phyloP scores from a whole-genome alignment of 1,140 invertebrate species.

The Chlorops oryzae region DNA sequence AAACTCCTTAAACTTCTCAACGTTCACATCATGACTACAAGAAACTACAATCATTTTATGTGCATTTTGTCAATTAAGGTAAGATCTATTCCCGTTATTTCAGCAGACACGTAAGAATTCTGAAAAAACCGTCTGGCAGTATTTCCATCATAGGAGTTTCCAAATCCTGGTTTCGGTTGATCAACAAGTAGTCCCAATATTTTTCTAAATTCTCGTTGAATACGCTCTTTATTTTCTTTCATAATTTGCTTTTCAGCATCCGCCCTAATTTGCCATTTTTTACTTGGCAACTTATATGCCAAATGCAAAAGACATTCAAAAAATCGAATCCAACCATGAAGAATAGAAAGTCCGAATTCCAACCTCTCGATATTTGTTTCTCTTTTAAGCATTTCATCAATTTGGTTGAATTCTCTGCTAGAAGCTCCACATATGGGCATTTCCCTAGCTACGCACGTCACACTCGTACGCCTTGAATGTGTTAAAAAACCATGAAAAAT shows the following conservation, averaged over 20 bases:
- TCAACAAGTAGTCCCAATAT: constrained; percentile 32
- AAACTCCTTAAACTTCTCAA: background rate
- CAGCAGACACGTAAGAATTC: constrained; percentile 17
- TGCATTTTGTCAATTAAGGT: background rate
- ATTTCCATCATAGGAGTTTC: constrained; percentile 42
- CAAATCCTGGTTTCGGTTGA: no score
- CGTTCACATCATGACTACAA: background rate
- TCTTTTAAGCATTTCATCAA: no score
- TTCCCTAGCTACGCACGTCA: no score
- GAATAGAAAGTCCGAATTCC: background rate
- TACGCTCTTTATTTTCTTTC: constrained; percentile 14
- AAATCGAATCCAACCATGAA: no score
- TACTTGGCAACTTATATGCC: constrained; percentile 20
- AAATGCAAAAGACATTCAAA: no score
- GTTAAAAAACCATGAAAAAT: no score
- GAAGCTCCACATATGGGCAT: no score
- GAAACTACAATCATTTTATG: background rate
- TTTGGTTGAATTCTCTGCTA: background rate
- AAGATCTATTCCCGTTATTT: background rate
- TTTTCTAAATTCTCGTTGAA: constrained; percentile 19
- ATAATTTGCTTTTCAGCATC: constrained; percentile 18
- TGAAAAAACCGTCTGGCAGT: constrained; percentile 37
- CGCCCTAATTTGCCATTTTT: no score
- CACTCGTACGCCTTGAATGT: no score
- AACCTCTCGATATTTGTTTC: background rate